Percentiles rank a stretch among this genome's conserved stretches.
These are phyloP conservation scores for Drosophila monieri DNA, from an alignment of 2,888 invertebrate species.

Conservation along the genomic window DNA sequence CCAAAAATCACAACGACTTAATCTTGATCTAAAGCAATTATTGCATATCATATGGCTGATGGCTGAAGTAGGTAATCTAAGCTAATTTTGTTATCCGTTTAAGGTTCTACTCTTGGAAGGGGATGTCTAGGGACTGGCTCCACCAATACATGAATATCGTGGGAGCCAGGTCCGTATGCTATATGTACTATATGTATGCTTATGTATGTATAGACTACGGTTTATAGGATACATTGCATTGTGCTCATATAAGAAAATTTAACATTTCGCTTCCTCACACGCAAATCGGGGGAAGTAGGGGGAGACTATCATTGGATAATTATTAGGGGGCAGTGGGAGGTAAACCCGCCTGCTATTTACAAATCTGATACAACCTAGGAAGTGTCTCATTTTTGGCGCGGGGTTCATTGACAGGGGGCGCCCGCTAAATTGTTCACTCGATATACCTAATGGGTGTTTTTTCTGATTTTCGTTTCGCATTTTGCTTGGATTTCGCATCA, in stretches of 20 bases:
- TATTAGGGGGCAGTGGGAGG: constrained; percentile 8
- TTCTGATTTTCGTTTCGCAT: constrained; percentile 29
- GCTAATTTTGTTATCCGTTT: constrained; percentile 22
- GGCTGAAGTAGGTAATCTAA: constrained; percentile 40
- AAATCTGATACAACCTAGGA: constrained; percentile 76
- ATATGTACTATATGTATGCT: constrained; percentile 35
- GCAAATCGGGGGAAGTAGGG: constrained; percentile 10
- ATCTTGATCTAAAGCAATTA: constrained; percentile 63
- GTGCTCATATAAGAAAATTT: constrained; percentile 78
- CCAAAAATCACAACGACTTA: constrained; percentile 62
- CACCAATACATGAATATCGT: constrained; percentile 23
- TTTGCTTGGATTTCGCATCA: constrained; percentile 33
- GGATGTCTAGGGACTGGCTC: constrained; percentile 10
- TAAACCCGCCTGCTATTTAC: constrained; percentile 59
- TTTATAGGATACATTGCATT: constrained; percentile 82
- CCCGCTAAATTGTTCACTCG: constrained; percentile 70
- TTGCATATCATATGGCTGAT: constrained; percentile 45
- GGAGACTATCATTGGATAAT: constrained; percentile 13
- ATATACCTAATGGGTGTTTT: constrained; percentile 77
- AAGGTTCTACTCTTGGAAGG: constrained; percentile 17
- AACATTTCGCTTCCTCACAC: constrained; percentile 57
- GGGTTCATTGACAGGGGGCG: constrained; percentile 48
- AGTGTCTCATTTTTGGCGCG: constrained; percentile 57
- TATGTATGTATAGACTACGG: constrained; percentile 64
- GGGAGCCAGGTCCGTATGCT: constrained; percentile 38